These are phyloP conservation scores for Eristalinus sepulchralis DNA, from an alignment of 2,888 invertebrate species.

Conservation along the genomic window DNA sequence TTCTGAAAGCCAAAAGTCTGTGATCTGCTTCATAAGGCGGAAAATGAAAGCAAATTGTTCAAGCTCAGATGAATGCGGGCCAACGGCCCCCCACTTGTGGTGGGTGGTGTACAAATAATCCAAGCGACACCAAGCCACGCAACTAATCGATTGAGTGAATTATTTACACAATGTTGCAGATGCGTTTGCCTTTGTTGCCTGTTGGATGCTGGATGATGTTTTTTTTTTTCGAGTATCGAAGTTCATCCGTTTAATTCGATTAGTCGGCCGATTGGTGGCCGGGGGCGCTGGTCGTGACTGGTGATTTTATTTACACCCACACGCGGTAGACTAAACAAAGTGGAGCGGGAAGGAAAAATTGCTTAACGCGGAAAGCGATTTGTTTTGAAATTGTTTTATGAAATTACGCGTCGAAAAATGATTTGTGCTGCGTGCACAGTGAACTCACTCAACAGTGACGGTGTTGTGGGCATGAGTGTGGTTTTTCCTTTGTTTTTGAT, in stretches of 20 bases:
- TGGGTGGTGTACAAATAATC: constrained; percentile 43
- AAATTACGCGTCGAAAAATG: constrained; percentile 42
- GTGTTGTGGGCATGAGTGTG: background rate
- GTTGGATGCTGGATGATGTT: constrained; percentile 20
- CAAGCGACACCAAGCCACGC: constrained; percentile 1
- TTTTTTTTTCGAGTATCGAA: constrained; percentile 39
- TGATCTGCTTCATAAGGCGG: constrained; percentile 51
- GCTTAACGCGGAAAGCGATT: constrained; percentile 37
- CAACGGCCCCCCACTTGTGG: background rate
- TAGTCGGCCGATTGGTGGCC: constrained; percentile 5
- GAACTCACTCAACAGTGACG: background rate
- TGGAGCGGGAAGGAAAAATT: background rate
- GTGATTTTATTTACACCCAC: constrained; percentile 16
- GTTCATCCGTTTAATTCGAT: constrained; percentile 63
- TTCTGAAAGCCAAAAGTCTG: constrained; percentile 42
- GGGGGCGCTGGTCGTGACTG: background rate
- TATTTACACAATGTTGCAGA: constrained; percentile 66
- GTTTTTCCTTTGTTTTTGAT: background rate
- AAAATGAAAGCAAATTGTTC: constrained; percentile 62
- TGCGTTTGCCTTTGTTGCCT: constrained; percentile 13
- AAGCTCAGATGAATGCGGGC: constrained; percentile 11
- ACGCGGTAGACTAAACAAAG: constrained; percentile 32
- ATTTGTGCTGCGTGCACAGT: constrained; percentile 45
- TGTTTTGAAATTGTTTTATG: constrained; percentile 55
- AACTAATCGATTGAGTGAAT: constrained; percentile 64